Percentiles rank a stretch among this genome's conserved stretches.
Conservation (phyloP, 2,888 invertebrate species). For the Halocaridina rubra region DNA sequence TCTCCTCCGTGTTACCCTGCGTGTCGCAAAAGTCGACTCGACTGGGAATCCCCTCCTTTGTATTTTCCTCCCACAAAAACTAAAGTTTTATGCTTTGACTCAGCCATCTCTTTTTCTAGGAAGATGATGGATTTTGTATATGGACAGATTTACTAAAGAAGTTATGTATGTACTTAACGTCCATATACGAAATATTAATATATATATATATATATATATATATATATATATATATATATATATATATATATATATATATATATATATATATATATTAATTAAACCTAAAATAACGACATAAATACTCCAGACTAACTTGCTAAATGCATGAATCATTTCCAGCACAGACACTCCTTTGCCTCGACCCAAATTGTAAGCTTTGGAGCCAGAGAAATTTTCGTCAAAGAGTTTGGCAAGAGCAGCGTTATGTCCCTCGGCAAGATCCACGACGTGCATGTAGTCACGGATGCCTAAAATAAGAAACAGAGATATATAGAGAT, state of each 20-base stretch:
- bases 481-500: neutral
- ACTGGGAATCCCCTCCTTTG: too few relatives aligned
- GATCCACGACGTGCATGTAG: slow-evolving; percentile 90
- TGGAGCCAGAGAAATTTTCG: slow-evolving; percentile 68
- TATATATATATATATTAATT: neutral
- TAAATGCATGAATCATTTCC: slow-evolving; percentile 85
- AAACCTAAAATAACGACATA: neutral
- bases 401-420: slow-evolving; percentile 79
- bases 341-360: slow-evolving; percentile 78
- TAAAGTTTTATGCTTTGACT: too few relatives aligned
- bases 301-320: slow-evolving; percentile 64
- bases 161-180: too few relatives aligned
- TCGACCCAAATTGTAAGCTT: slow-evolving; percentile 90
- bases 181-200: too few relatives aligned
- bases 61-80: too few relatives aligned
- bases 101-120: too few relatives aligned
- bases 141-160: too few relatives aligned
- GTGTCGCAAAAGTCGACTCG: too few relatives aligned
- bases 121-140: too few relatives aligned
- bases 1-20: too few relatives aligned
- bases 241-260: neutral
- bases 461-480: slow-evolving; percentile 75
- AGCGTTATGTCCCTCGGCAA: slow-evolving; percentile 88
- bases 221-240: neutral
- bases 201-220: neutral